Evolutionary conservation across 2,113 vertebrate genomes (phyloP), one percentile per base, ranked within the genome.

Genomic region (Ancistrus triradiatus): DNA sequence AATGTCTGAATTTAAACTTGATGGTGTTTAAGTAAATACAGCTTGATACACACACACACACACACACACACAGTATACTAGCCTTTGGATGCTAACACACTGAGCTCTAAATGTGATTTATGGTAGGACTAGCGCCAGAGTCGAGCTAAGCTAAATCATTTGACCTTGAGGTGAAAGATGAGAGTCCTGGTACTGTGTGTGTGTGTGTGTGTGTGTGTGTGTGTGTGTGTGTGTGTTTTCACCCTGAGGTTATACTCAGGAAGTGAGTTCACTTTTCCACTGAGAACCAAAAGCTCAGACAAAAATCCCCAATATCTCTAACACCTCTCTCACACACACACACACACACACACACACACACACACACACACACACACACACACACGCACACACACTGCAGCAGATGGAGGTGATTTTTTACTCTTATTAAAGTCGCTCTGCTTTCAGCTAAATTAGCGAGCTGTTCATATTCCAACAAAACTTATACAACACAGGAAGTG

Each of bases 51-150:
- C 17, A 35, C 18, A 53, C 18, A 62, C 47, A 50, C 63, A 47
- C 57, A 38, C 28, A 11, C 66, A 49, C 52, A 52, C 46, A 63
- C 35, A 64, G 31, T 49, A 7, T n/a, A 13, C 44, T 47, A 48
- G 25, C 18, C 11, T 44, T 25, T 40, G 17, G 15, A 44, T 18
- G 43, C 8, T 48, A 24, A 37, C 28, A 46, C 28, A 46, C 24
- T 3, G 8, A 13, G 17, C 9, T 19, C 21, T 68, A 7, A 49
- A 62, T 46, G 24, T 5, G 5, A 60, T 52, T 60, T 33, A 53
- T 10, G 1, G 10, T n/a, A 24, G 38, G 38, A 33, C 25, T 47
- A 31, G 4, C 19, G 7, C 35, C 46, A 69, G 27, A n/a, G 10
- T 21, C 9, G 2, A 14, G 4, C 51, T 43, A 42, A 63, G 3